Conservation (phyloP, 2,888 invertebrate species). For the Byasa hedistus region DNA sequence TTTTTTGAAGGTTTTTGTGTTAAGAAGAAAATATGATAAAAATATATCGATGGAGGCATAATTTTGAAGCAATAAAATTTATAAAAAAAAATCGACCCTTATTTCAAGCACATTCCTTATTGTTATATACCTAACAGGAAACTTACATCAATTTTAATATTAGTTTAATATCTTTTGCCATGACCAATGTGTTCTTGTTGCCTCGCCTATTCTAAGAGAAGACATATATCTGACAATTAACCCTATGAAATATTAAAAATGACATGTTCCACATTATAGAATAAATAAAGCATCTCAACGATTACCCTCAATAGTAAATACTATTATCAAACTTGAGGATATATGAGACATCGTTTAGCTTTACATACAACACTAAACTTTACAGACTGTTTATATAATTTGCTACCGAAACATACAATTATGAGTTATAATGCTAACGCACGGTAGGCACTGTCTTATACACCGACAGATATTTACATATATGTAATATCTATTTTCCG, state of each 20-base stretch:
- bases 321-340: not conserved
- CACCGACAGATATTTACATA: constrained; percentile 24
- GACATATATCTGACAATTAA: constrained; percentile 5
- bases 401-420: constrained; percentile 21
- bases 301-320: not conserved
- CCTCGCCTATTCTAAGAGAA: constrained; percentile 11
- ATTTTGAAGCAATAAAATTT: not conserved
- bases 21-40: too few relatives aligned
- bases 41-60: too few relatives aligned
- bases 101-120: not conserved
- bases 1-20: too few relatives aligned
- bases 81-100: not conserved
- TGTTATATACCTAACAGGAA: not conserved
- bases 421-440: constrained; percentile 19
- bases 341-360: constrained; percentile 6
- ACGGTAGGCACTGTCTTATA: constrained; percentile 22
- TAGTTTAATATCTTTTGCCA: not conserved
- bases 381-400: constrained; percentile 22
- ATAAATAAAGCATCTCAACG: constrained; percentile 9
- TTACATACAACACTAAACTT: constrained; percentile 15
- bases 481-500: constrained; percentile 25
- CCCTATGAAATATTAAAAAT: constrained; percentile 19
- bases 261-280: constrained; percentile 24
- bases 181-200: constrained; percentile 9
- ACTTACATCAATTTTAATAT: not conserved